These are phyloP conservation scores for Graptemys geographica DNA, from an alignment of 2,797 vertebrate species.

Conservation along the genomic window DNA sequence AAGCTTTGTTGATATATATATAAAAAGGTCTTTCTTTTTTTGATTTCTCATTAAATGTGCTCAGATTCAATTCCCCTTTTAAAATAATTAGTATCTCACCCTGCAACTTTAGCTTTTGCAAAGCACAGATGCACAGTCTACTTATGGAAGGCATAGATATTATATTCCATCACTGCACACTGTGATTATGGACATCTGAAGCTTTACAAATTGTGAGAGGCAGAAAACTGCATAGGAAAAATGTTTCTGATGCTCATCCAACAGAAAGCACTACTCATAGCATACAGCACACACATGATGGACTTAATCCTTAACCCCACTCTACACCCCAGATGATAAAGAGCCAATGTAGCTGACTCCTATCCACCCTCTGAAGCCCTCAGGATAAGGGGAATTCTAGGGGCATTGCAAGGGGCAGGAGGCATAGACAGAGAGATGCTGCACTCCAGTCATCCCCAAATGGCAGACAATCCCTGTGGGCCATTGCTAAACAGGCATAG, in stretches of 20 bases:
- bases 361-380: neutral
- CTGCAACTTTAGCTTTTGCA: neutral
- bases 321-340: neutral
- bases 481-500: accelerated
- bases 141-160: neutral
- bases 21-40: too few relatives aligned
- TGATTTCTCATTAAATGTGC: neutral
- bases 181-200: neutral
- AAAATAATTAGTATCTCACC: neutral
- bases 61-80: neutral
- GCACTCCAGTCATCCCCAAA: accelerated
- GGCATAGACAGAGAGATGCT: neutral
- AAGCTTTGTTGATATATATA: slow-evolving; percentile 14
- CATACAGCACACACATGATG: neutral
- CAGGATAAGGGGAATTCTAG: neutral
- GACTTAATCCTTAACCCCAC: neutral
- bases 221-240: neutral
- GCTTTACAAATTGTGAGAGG: neutral
- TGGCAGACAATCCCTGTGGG: neutral
- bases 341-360: neutral
- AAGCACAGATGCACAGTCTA: neutral
- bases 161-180: neutral
- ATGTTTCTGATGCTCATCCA: neutral
- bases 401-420: neutral
- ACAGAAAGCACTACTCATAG: neutral